Conservation (phyloP, 2,113 vertebrate species). For the Tonatia bakeri region DNA sequence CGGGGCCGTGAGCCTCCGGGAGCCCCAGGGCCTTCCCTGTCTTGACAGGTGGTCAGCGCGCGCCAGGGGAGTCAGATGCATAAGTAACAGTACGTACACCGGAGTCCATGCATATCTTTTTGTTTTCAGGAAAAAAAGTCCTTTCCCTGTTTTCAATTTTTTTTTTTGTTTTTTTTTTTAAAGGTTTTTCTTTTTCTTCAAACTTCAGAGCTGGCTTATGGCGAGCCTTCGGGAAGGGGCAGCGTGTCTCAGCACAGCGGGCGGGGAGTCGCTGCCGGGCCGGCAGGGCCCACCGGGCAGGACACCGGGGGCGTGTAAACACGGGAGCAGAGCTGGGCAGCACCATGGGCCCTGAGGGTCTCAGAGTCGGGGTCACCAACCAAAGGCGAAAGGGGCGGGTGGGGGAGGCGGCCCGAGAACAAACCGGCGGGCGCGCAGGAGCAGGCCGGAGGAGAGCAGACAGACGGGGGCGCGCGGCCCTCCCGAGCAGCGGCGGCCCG, state of each 20-base stretch:
- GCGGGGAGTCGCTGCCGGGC: not conserved
- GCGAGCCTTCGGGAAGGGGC: conserved; percentile 64
- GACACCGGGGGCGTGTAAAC: conserved; percentile 43
- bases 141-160: conserved; percentile 21
- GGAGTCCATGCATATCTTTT: conserved; percentile 80
- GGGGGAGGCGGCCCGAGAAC: conserved; percentile 53
- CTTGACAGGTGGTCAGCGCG: not conserved
- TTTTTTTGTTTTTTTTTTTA: not conserved
- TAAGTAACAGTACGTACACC: conserved; percentile 78
- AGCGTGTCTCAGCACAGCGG: conserved; percentile 52
- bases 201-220: conserved; percentile 62
- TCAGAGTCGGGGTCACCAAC: conserved; percentile 77
- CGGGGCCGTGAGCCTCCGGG: not conserved
- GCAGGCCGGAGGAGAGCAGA: conserved; percentile 55
- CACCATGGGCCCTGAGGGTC: conserved; percentile 83
- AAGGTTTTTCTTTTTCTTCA: conserved; percentile 67
- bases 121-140: conserved; percentile 48
- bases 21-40: not conserved
- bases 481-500: conserved; percentile 80
- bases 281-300: conserved; percentile 61
- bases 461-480: conserved; percentile 66
- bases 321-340: conserved; percentile 70
- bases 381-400: conserved; percentile 49
- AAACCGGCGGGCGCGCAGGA: conserved; percentile 53
- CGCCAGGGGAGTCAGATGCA: conserved; percentile 21